Evolutionary conservation across 2,797 vertebrate genomes (phyloP).

Genomic region (Corythornis leucogaster): DNA sequence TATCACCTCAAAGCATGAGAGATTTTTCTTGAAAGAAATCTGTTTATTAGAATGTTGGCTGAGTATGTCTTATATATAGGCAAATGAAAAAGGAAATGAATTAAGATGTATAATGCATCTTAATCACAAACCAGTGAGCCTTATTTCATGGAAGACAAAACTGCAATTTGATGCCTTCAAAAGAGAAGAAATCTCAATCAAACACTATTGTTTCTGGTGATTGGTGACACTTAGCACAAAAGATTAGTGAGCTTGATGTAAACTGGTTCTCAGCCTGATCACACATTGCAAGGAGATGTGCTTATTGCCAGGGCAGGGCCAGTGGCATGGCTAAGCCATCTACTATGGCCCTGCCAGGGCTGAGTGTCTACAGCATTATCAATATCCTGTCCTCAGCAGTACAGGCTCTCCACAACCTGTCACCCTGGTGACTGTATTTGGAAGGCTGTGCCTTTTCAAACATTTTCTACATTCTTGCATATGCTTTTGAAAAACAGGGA

Average conservation of each 20-base stretch:
- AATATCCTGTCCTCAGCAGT: neutral
- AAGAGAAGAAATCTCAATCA: conserved; percentile 61
- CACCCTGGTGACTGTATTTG: neutral
- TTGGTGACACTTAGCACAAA: conserved; percentile 41
- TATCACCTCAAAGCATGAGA: neutral
- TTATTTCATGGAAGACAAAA: conserved; percentile 47
- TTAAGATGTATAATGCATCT: conserved; percentile 8
- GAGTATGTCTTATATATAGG: conserved; percentile 39
- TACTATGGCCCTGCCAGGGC: neutral
- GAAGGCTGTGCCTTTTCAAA: neutral
- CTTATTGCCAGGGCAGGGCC: neutral
- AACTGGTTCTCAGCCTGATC: neutral
- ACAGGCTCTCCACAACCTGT: neutral
- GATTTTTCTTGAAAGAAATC: conserved; percentile 30
- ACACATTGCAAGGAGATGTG: neutral
- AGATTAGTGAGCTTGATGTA: conserved; percentile 1
- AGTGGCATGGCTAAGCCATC: neutral
- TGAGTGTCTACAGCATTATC: neutral
- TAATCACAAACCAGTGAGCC: conserved; percentile 41
- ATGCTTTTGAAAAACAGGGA: neutral
- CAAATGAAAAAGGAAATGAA: conserved; percentile 28
- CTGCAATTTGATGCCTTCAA: conserved; percentile 54
- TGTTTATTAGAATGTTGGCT: conserved; percentile 27
- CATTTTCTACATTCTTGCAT: neutral
- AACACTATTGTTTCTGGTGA: conserved; percentile 50